Percentiles rank a stretch among this genome's conserved stretches.
Evolutionary conservation across 2,797 vertebrate genomes (phyloP).

Genomic region (Xenentodon cancila): DNA sequence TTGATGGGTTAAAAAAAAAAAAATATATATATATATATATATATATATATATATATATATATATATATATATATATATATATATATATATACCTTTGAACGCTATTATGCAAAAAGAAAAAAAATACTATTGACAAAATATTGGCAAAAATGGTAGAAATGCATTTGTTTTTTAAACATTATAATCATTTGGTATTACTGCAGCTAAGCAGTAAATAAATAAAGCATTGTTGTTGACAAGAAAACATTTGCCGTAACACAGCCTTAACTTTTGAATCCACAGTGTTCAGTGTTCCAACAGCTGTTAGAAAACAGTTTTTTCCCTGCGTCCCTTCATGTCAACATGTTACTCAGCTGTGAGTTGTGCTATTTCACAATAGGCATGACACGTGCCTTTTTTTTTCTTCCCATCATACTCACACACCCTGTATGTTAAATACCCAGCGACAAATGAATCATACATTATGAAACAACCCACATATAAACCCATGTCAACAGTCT

Average conservation of each 20-base stretch:
- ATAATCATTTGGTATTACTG: constrained; percentile 37
- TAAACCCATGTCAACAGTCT: constrained; percentile 58
- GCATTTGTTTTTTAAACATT: constrained; percentile 24
- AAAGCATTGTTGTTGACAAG: background rate
- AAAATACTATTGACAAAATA: constrained; percentile 7
- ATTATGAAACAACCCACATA: constrained; percentile 40
- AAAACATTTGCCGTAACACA: background rate
- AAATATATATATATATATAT: background rate
- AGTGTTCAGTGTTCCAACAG: too few relatives aligned
- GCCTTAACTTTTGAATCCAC: too few relatives aligned
- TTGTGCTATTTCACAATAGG: background rate
- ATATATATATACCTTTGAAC: background rate
- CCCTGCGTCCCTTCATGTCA: too few relatives aligned
- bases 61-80: background rate
- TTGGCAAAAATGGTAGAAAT: constrained; percentile 11
- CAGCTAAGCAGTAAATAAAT: constrained; percentile 38
- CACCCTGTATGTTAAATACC: constrained; percentile 10
- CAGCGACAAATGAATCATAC: constrained; percentile 23
- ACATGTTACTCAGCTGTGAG: background rate
- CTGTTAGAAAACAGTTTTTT: too few relatives aligned
- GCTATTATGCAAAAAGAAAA: too few relatives aligned
- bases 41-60: background rate
- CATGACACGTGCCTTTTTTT: background rate
- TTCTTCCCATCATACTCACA: background rate
- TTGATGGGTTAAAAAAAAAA: too few relatives aligned